phyloP scores from a whole-genome alignment of 2,113 vertebrate species.

The Notechis scutatus region DNA sequence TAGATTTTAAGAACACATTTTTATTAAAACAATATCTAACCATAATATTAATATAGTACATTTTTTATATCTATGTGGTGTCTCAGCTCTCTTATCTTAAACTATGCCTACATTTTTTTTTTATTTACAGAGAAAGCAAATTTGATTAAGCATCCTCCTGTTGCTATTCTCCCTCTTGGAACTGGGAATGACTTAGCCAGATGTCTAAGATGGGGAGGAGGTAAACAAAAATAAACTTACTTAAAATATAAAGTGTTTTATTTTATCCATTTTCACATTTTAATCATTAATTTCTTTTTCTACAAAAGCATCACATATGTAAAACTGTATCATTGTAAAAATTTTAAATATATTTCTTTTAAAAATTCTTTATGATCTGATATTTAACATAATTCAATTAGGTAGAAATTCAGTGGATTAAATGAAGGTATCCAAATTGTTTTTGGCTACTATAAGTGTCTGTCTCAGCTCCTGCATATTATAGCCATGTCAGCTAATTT shows the following conservation, averaged over 20 bases:
- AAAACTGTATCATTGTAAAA: neutral
- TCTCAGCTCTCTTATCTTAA: neutral
- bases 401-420: neutral
- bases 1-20: neutral
- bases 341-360: neutral
- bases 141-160: constrained; percentile 87
- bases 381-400: neutral
- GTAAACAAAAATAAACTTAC: constrained; percentile 69
- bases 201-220: constrained; percentile 96
- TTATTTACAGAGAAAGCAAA: constrained; percentile 87
- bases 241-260: neutral
- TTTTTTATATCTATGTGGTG: neutral
- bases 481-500: neutral
- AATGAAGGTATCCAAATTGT: neutral
- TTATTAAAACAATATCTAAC: neutral
- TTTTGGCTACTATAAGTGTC: neutral
- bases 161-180: constrained; percentile 93
- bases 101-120: constrained; percentile 1
- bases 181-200: constrained; percentile 94
- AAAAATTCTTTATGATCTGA: neutral
- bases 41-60: neutral
- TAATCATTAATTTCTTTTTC: neutral
- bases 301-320: neutral
- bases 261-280: neutral
- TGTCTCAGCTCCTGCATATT: neutral